Base-by-base conservation (phyloP, 2,888 invertebrate species). In the Brassicogethes aeneus region DNA sequence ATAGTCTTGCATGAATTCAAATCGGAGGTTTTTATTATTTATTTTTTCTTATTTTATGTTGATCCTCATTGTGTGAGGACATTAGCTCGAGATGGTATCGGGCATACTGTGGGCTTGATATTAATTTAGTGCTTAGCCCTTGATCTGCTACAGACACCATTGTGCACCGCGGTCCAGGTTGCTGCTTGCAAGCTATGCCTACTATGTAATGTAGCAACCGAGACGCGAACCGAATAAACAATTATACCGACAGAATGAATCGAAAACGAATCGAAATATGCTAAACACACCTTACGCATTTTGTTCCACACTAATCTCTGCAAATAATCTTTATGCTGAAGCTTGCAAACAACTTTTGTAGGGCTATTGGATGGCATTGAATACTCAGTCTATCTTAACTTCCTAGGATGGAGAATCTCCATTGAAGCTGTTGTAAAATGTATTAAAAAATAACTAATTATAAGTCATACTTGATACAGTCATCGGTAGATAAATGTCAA, bases 51-150 rank as follows among this genome's bases (percentile, higher is more conserved):
- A 10, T 32, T 60, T 60, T 57, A 54, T 56, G 55, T 55, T 54
- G 65, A 60, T 64, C 61, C 61, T 64, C 64, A 66, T 66, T 65
- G 66, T 64, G 64, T 63, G 62, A 64, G 64, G 65, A 64, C 65
- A 66, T 66, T 65, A 63, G 64, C 64, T 64, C 56, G 55, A 64
- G 64, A 64, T 64, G 54, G 50, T 64, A 64, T 64, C 64, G 52
- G 51, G 51, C 50, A 10, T 53, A 51, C 54, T 61, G 60, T 62
- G 62, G 62, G 64, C 55, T 62, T 62, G 62, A 61, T 62, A 64
- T 64, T 62, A 63, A 63, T 63, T 64, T 64, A 63, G 61, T 62
- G 56, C 60, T 59, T 53, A 55, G 58, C 53, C 59, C 54, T 57
- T 56, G 57, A 57, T 60, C 55, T 56, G 53, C 54, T 51, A 48